These are phyloP conservation scores for Poecilia latipinna DNA, from an alignment of 2,113 vertebrate species.

Conservation along the genomic window DNA sequence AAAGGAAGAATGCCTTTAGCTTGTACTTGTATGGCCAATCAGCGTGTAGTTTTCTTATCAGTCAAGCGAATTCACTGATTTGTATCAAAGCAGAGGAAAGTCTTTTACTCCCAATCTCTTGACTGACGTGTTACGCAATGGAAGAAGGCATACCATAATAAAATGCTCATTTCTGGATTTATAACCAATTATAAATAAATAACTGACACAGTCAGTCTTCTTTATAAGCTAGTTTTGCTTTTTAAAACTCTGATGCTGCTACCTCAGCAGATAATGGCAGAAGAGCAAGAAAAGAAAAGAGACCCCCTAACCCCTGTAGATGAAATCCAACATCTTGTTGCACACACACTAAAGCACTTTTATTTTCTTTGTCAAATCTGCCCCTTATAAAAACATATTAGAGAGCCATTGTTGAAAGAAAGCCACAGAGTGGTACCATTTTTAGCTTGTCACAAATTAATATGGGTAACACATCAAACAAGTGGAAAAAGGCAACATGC, in stretches of 20 bases:
- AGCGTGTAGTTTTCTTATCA: conserved; percentile 5
- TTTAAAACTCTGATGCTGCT: too few species aligned
- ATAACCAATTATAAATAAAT: conserved; percentile 24
- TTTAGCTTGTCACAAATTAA: too few species aligned
- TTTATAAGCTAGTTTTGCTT: too few species aligned
- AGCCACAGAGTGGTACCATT: too few species aligned
- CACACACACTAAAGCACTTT: too few species aligned
- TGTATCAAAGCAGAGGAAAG: conserved; percentile 29
- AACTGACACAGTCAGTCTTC: neutral
- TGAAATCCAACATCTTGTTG: too few species aligned
- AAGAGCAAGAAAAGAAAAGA: too few species aligned
- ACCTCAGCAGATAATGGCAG: too few species aligned
- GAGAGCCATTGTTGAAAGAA: too few species aligned
- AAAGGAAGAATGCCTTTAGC: neutral
- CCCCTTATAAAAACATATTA: too few species aligned
- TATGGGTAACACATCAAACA: neutral
- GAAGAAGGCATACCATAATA: conserved; percentile 10
- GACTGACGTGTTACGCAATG: conserved; percentile 32
- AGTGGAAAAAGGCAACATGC: neutral
- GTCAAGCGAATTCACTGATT: conserved; percentile 37
- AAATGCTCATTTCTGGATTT: conserved; percentile 39
- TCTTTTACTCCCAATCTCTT: conserved; percentile 37
- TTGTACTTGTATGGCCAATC: conserved; percentile 44
- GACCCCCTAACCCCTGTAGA: too few species aligned
- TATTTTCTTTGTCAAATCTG: too few species aligned